Base-by-base conservation (phyloP, 2,113 vertebrate species). In the Albula glossodonta region DNA sequence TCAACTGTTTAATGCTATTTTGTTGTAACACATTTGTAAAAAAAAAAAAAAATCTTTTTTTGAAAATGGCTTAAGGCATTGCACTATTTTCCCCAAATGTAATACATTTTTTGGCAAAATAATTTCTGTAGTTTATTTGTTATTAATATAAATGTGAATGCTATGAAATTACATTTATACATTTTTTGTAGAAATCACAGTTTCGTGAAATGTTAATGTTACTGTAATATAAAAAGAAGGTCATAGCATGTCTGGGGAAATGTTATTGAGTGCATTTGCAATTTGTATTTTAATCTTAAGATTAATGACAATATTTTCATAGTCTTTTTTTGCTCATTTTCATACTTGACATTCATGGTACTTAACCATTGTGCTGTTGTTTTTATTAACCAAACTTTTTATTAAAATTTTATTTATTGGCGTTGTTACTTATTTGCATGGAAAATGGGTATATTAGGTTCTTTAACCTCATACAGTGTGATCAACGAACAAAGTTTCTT, bases 311-410 rank as follows among this genome's bases (percentile, higher is more conserved):
- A 93, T 91, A 90, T 88, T 90, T 93, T 90, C 89, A 96, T 89
- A 95, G 94, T 95, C 93, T 48, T 80, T 85, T 80, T 95, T 93
- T 94, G 92, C 94, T 95, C 94, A 96, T 93, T 96, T 93, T 94
- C 91, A 95, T 93, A 94, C 88, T 92, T 91, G 91, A 90, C 93
- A 94, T 95, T 95, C 91, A 94, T 95, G 95, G 96, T 92, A 94
- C 92, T 90, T 90, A 96, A 97, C 97, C 96, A 93, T 97, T 97
- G 97, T 98, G 97, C 97, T 98, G 95, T 96, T 97, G 96, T 94
- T 95, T 88, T 91, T 95, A 95, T 94, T 95, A 93, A 95, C 95
- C 93, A 94, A 95, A 95, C 93, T 90, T 93, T 92, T 92, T 93
- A 94, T 95, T 95, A 94, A 95, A 95, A 95, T 93, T 95, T 94